These are phyloP conservation scores for Calycopis cecrops DNA, from an alignment of 1,140 invertebrate species.

Conservation along the genomic window DNA sequence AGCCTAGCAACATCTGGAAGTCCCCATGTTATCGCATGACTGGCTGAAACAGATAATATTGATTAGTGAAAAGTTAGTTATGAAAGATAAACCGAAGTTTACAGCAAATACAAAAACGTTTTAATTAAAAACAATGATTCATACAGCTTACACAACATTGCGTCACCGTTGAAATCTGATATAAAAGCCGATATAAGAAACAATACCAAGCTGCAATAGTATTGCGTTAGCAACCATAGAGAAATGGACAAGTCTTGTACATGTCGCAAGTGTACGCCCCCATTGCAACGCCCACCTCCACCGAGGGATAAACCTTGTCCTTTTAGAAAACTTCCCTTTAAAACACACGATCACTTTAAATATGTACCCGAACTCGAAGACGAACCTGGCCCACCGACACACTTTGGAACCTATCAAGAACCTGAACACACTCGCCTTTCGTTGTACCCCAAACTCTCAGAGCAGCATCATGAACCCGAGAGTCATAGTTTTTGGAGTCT, in stretches of 20 bases:
- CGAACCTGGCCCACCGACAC: background rate
- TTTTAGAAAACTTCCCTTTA: background rate
- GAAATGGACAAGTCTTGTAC: background rate
- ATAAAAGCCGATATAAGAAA: conserved; percentile 3
- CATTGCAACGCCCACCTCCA: background rate
- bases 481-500: too few species aligned
- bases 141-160: background rate
- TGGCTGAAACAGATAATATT: too few species aligned
- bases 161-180: background rate
- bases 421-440: too few species aligned
- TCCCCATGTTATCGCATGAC: too few species aligned
- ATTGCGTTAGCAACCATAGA: background rate
- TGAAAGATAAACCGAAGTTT: background rate
- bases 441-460: too few species aligned
- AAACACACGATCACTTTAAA: background rate
- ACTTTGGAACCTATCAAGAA: background rate
- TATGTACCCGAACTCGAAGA: background rate
- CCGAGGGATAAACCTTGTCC: background rate
- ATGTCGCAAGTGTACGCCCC: background rate
- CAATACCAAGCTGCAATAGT: background rate
- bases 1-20: too few species aligned
- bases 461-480: too few species aligned
- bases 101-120: background rate
- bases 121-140: background rate
- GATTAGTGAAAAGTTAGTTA: too few species aligned